Conservation (phyloP, 2,888 invertebrate genomes). For the Aporophyla nigra region DNA sequence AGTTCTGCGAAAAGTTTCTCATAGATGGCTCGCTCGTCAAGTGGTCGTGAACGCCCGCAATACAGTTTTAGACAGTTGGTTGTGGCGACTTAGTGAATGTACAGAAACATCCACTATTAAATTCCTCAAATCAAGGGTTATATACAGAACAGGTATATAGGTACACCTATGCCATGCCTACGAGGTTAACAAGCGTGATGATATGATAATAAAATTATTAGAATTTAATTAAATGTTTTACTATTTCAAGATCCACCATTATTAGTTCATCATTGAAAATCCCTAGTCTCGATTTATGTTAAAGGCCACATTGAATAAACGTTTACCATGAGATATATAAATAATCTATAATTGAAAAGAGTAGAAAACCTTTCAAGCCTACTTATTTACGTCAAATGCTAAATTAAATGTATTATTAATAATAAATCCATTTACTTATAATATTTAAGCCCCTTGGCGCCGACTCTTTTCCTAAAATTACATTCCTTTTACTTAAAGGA, state of each 20-base stretch:
- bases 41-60: too few relatives aligned
- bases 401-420: not conserved
- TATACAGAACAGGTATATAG: too few relatives aligned
- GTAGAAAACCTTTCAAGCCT: not conserved
- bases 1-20: too few relatives aligned
- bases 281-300: too few relatives aligned
- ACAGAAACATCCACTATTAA: too few relatives aligned
- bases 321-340: not conserved
- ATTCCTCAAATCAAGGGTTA: too few relatives aligned
- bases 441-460: conserved; percentile 1
- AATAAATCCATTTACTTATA: conserved; percentile 9
- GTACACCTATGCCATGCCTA: too few relatives aligned
- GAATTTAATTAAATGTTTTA: not conserved
- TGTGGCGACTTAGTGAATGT: too few relatives aligned
- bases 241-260: not conserved
- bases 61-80: too few relatives aligned
- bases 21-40: too few relatives aligned
- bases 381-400: not conserved
- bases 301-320: not conserved
- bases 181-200: too few relatives aligned
- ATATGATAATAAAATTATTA: not conserved
- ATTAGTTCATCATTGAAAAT: not conserved
- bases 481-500: conserved; percentile 6
- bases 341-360: conserved; percentile 8
- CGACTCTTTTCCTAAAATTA: conserved; percentile 19